Percentiles rank a stretch among this genome's conserved stretches.
phyloP scores from a whole-genome alignment of 2,113 vertebrate genomes.

The Phylloscopus trochilus region DNA sequence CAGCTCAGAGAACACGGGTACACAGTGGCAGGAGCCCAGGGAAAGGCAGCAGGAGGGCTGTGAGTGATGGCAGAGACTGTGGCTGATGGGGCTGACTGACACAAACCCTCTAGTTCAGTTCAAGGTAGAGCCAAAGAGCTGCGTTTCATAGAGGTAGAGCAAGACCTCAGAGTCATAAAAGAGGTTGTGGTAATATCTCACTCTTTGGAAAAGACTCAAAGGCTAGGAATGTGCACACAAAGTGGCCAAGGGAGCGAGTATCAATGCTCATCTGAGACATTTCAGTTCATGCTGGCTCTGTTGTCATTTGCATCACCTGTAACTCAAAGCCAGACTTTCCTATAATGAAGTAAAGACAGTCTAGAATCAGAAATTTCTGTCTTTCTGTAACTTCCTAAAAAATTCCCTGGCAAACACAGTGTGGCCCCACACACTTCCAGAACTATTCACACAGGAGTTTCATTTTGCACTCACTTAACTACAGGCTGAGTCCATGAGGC shows the following conservation, averaged over 20 bases:
- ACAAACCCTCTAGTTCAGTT: not conserved
- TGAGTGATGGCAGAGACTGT: accelerated
- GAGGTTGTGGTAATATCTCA: not conserved
- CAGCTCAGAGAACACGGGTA: not conserved
- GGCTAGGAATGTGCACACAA: not conserved
- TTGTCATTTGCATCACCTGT: not conserved
- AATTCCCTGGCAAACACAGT: not conserved
- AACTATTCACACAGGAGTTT: not conserved
- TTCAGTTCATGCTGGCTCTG: not conserved
- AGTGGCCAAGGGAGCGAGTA: not conserved
- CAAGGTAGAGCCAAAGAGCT: not conserved
- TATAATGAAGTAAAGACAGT: not conserved
- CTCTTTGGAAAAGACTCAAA: not conserved
- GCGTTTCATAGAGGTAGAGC: not conserved
- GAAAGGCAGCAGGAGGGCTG: accelerated
- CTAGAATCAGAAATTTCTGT: not conserved
- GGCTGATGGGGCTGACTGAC: not conserved
- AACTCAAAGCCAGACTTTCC: not conserved
- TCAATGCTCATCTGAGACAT: not conserved
- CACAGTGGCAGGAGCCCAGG: not conserved
- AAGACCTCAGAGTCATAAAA: not conserved
- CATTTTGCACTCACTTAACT: not conserved
- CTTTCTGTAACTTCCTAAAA: not conserved
- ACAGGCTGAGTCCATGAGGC: not conserved
- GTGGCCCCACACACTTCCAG: not conserved